phyloP scores from a whole-genome alignment of 2,113 vertebrate species.

The Ictalurus furcatus region DNA sequence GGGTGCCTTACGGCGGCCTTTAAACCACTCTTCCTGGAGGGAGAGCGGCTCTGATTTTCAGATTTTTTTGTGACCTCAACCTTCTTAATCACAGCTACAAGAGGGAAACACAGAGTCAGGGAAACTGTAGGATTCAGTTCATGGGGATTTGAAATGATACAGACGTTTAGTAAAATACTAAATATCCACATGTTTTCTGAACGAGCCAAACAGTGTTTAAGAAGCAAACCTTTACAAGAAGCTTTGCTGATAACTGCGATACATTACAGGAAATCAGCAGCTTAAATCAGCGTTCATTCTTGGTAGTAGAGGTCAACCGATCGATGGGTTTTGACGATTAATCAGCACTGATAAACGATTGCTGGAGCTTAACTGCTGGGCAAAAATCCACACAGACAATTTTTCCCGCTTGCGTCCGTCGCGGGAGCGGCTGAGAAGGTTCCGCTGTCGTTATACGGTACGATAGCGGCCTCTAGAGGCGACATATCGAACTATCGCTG shows the following conservation, averaged over 20 bases:
- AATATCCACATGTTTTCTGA: neutral
- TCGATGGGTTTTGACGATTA: no score
- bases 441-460: no score
- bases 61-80: slow-evolving; percentile 95
- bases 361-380: no score
- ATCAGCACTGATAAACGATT: no score
- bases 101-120: slow-evolving; percentile 56
- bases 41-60: slow-evolving; percentile 92
- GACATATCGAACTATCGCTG: no score
- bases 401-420: no score
- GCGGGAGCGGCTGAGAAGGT: no score
- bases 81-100: slow-evolving; percentile 94
- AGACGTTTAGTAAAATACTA: neutral
- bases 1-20: slow-evolving; percentile 91
- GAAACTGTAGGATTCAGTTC: slow-evolving; percentile 46
- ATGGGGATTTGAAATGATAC: neutral
- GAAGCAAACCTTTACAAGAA: neutral
- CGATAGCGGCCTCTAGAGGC: no score
- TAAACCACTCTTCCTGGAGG: slow-evolving; percentile 91
- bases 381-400: no score
- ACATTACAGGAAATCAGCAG: no score
- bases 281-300: neutral
- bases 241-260: no score
- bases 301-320: neutral
- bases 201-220: neutral